Percentiles rank a stretch among this genome's conserved stretches.
phyloP scores from a whole-genome alignment of 2,797 vertebrate genomes.

The Hozukius guyotensis region DNA sequence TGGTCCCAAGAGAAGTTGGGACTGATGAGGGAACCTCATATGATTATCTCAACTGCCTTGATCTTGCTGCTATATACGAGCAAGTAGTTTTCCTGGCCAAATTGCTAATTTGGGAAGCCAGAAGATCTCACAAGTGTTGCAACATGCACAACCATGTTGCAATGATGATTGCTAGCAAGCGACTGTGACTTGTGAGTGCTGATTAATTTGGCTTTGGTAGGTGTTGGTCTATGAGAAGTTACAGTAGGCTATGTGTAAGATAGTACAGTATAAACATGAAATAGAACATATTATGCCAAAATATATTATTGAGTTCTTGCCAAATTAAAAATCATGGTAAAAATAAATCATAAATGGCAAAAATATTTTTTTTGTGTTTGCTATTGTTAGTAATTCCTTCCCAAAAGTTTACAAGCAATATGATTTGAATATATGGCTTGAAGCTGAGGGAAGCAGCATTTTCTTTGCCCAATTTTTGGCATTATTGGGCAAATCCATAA shows the following conservation, averaged over 20 bases:
- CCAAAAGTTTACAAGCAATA: no score
- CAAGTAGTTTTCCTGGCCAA: not conserved
- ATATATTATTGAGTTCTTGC: not conserved
- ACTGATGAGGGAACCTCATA: not conserved
- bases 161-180: not conserved
- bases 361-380: not conserved
- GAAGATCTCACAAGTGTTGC: not conserved
- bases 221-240: not conserved
- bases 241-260: not conserved
- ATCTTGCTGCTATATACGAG: not conserved
- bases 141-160: not conserved
- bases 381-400: no score
- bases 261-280: not conserved
- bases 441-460: no score
- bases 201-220: not conserved
- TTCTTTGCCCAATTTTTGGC: no score
- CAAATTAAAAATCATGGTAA: not conserved
- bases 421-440: no score
- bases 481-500: no score
- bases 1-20: not conserved
- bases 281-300: not conserved
- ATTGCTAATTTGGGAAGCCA: not conserved
- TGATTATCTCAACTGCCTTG: not conserved
- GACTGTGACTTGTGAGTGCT: not conserved
- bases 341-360: not conserved